These are phyloP conservation scores for Ceuthmochares aereus DNA, from an alignment of 2,113 vertebrate genomes.

Conservation along the genomic window DNA sequence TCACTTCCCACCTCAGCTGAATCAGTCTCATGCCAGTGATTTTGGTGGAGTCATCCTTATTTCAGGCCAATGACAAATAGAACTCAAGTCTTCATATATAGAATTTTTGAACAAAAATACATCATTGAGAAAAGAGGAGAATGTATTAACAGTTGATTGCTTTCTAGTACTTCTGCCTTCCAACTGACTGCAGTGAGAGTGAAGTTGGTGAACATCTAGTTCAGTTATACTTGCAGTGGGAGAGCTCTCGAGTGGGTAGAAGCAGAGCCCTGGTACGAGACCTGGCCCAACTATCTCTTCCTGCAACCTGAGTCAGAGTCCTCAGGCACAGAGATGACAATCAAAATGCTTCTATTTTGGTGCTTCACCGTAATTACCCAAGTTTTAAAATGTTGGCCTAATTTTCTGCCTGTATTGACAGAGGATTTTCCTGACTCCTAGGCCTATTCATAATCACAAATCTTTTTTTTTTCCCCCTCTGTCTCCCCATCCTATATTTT, in stretches of 20 bases:
- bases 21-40: background rate
- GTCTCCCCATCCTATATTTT: accelerated
- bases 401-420: background rate
- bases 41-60: background rate
- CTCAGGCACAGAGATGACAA: background rate
- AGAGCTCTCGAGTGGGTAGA: background rate
- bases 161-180: background rate
- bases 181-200: background rate
- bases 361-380: background rate
- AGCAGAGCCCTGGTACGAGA: background rate
- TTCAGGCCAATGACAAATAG: background rate
- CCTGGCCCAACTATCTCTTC: background rate
- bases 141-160: background rate
- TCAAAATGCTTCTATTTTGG: background rate
- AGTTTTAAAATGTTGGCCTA: background rate
- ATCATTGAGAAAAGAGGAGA: background rate
- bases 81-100: background rate
- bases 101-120: background rate
- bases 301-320: background rate
- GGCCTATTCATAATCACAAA: background rate
- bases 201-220: background rate
- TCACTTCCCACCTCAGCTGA: background rate
- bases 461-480: accelerated
- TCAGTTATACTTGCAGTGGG: background rate
- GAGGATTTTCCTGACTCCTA: background rate